phyloP scores from a whole-genome alignment of 2,797 vertebrate genomes.

The Psittacula echo region DNA sequence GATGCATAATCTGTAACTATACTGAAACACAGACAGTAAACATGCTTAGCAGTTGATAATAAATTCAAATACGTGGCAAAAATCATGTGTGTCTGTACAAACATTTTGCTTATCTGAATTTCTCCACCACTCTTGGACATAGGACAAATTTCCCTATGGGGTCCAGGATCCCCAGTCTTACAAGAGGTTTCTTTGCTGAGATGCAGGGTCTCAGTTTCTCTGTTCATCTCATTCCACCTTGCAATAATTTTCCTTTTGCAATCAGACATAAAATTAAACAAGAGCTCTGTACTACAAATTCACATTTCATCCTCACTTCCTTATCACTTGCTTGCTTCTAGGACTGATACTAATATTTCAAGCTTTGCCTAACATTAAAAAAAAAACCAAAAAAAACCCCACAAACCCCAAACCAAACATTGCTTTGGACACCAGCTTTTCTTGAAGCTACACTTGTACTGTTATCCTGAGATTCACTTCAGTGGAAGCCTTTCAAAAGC shows the following conservation, averaged over 20 bases:
- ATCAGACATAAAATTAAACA: neutral
- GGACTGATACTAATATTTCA: neutral
- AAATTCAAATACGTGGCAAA: neutral
- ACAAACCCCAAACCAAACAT: too few species aligned
- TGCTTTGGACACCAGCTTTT: neutral
- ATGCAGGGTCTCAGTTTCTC: neutral
- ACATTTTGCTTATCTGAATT: neutral
- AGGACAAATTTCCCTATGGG: neutral
- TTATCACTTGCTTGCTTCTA: neutral
- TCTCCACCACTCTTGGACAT: neutral
- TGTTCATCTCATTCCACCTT: neutral
- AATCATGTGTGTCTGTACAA: neutral
- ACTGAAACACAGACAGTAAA: neutral
- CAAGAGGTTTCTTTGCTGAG: rapidly evolving
- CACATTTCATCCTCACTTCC: neutral
- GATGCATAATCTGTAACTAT: neutral
- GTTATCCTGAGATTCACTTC: neutral
- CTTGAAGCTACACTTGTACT: neutral
- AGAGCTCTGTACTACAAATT: neutral
- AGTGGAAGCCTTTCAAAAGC: neutral
- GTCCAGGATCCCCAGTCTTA: neutral
- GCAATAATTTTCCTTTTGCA: neutral
- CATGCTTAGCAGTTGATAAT: neutral
- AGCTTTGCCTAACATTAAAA: neutral
- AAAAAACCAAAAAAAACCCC: neutral